Base-by-base conservation (phyloP, 2,797 vertebrate species). In the Danio aesculapii region DNA sequence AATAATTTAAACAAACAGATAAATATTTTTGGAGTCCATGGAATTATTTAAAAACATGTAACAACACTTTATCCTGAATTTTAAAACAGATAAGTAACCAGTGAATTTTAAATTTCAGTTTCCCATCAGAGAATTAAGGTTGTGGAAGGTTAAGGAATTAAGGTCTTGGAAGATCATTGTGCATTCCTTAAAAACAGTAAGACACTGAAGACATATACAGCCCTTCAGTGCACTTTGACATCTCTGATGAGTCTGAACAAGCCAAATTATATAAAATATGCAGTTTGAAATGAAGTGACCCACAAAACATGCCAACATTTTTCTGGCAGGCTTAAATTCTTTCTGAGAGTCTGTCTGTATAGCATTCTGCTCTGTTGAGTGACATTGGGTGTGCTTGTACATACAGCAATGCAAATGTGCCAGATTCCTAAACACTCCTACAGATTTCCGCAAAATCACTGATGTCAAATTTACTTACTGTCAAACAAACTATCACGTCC, bases 191-290 rank as follows among this genome's bases (percentile, higher is more conserved):
- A 59, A 71, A 75, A 58, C 50, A 5, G 52, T 55, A 73, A 46
- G 21, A 21, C 58, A 69, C 41, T 16, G 2, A 50, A 55, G 52
- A 75, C 19, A 21, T 59, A 52, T 21, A 6, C 49, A 30, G 53
- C 7, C 66, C 16, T 79, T 81, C 46, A 47, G 6, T 14, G 44
- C 44, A 53, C 19, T 30, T 39, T 21, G 67, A 67, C 14, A 57
- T 50, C 19, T 63, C 49, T 57, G 61, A 79, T 84, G 53, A 68
- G 86, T 81, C 73, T 46, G 2, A 70, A 81, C 86, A 87, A 8
- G 86, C 61, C 83, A 72, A 30, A 59, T 57, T n/a, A 30, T 58
- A 50, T 66, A 17, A 49, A 66, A 39, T 58, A 74, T 52, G 19
- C 12, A 70, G 71, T 66, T 52, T 58, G 49, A 69, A 30, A 61